Percentiles rank a stretch among this genome's conserved stretches.
Evolutionary conservation across 1,140 invertebrate genomes (phyloP).

Genomic region (Xylocopa sonorina): DNA sequence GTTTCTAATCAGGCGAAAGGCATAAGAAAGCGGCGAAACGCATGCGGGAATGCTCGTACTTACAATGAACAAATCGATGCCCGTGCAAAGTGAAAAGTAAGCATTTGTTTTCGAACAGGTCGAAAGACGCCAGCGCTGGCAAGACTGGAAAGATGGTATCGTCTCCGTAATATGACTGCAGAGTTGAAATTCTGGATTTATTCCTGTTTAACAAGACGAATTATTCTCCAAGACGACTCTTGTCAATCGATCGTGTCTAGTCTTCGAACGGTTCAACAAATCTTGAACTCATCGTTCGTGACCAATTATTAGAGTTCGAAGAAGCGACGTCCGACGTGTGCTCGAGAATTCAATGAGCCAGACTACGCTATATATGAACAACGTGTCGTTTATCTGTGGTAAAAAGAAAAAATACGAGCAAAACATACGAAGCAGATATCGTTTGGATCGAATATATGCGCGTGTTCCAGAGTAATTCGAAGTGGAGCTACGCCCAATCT

Average conservation of each 20-base stretch:
- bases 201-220: background rate
- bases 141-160: constrained; percentile 15
- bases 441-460: too few species aligned
- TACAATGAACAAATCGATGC: background rate
- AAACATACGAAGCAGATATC: too few species aligned
- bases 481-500: constrained; percentile 26
- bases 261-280: background rate
- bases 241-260: background rate
- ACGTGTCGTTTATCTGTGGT: too few species aligned
- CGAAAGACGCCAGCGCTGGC: background rate
- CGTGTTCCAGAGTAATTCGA: background rate
- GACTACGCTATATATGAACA: background rate
- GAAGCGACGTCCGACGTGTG: background rate
- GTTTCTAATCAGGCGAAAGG: constrained; percentile 9
- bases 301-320: background rate
- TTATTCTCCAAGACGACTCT: background rate
- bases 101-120: background rate
- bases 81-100: background rate
- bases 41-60: background rate
- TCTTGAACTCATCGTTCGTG: background rate
- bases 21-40: constrained; percentile 20
- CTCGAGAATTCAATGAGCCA: constrained; percentile 21
- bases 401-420: too few species aligned
- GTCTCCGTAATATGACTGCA: background rate
- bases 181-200: background rate